Evolutionary conservation across 92 coral and sea anemone genomes (phyloP).

Genomic region (Actinostola sp.): DNA sequence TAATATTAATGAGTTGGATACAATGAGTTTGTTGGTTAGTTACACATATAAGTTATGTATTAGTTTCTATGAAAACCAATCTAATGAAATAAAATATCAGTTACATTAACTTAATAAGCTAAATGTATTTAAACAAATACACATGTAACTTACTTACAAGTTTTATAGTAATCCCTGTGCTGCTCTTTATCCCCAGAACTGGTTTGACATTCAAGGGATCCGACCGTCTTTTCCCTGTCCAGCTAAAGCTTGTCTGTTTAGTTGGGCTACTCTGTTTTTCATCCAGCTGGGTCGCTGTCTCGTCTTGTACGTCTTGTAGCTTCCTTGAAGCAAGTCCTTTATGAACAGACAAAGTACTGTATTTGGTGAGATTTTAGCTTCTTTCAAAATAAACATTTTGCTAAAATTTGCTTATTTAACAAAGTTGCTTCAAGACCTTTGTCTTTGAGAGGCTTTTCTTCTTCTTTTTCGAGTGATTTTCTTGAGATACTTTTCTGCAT

Average conservation of each 20-base stretch:
- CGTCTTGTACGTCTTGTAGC: slow-evolving; percentile 2
- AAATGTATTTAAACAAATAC: too few species aligned
- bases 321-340: slow-evolving; percentile 14
- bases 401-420: slow-evolving; percentile 4
- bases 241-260: slow-evolving; percentile 18
- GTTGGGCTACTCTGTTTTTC: background rate
- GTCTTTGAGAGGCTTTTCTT: slow-evolving; percentile 12
- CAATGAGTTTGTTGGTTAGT: too few species aligned
- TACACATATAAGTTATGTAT: too few species aligned
- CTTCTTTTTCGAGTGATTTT: slow-evolving; percentile 19
- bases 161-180: slow-evolving; percentile 24
- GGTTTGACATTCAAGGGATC: slow-evolving; percentile 1
- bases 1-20: too few species aligned
- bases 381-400: background rate
- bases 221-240: slow-evolving; percentile 26
- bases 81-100: too few species aligned
- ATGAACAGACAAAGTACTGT: slow-evolving; percentile 35
- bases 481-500: slow-evolving; percentile 6
- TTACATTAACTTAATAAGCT: too few species aligned
- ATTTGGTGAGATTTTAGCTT: slow-evolving; percentile 30
- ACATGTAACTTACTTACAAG: slow-evolving; percentile 15
- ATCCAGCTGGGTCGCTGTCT: background rate
- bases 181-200: slow-evolving; percentile 4
- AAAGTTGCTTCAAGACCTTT: slow-evolving; percentile 30
- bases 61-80: too few species aligned